Evolutionary conservation across 2,113 vertebrate species (phyloP).

Genomic region (Gallinago media): DNA sequence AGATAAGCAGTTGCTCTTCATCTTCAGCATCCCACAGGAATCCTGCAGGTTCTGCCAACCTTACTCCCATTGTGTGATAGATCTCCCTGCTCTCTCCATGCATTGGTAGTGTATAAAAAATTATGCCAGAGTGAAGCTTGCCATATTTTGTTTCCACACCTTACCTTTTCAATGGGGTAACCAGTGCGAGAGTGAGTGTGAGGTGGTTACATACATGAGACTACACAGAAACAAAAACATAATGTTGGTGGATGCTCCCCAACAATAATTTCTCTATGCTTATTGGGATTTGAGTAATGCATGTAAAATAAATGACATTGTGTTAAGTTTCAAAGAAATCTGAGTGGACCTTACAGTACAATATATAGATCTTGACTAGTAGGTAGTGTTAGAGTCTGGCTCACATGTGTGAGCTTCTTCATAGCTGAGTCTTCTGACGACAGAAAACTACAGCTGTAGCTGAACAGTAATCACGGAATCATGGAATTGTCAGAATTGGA

Average conservation of each 20-base stretch:
- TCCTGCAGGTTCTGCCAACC: neutral
- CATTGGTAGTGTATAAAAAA: neutral
- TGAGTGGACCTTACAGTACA: neutral
- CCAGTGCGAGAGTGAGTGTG: neutral
- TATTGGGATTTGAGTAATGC: fast-evolving
- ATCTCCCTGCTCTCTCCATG: neutral
- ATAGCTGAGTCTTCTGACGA: neutral
- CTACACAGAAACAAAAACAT: neutral
- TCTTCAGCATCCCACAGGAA: neutral
- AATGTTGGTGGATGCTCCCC: neutral
- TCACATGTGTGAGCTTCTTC: neutral
- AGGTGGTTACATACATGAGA: neutral
- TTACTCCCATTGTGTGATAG: neutral
- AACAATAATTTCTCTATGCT: neutral
- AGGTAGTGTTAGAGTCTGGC: neutral
- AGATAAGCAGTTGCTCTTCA: neutral
- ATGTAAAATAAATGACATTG: neutral
- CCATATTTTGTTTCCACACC: neutral
- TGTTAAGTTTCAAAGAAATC: neutral
- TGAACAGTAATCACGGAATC: neutral
- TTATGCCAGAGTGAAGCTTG: neutral
- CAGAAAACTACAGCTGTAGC: neutral
- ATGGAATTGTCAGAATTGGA: too few species aligned
- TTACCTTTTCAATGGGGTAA: neutral
- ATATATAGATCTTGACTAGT: neutral